These are phyloP conservation scores for Junonia oenone DNA, from an alignment of 2,888 invertebrate genomes.

Conservation along the genomic window DNA sequence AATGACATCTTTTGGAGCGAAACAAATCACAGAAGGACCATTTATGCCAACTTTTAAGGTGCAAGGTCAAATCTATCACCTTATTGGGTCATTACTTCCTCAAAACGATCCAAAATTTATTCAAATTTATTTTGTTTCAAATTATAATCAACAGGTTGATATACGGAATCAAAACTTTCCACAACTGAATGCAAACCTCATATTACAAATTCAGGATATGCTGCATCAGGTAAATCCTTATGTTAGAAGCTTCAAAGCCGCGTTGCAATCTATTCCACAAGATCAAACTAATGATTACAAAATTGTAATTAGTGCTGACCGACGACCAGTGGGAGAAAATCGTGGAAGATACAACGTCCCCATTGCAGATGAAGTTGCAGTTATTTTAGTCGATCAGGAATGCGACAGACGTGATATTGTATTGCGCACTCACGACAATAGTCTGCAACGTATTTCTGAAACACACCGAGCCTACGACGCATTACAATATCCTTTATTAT, in stretches of 20 bases:
- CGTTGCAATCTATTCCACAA: conserved; percentile 22
- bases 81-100: conserved; percentile 27
- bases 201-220: conserved; percentile 30
- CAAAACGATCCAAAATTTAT: conserved; percentile 27
- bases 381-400: conserved; percentile 25
- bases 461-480: conserved; percentile 30
- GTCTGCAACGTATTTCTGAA: conserved; percentile 24
- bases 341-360: conserved; percentile 30
- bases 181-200: conserved; percentile 25
- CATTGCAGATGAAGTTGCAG: conserved; percentile 28
- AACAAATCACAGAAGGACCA: conserved; percentile 26
- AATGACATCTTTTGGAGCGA: conserved; percentile 33
- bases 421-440: conserved; percentile 14
- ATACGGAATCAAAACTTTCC: conserved; percentile 19
- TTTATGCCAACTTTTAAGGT: conserved; percentile 37
- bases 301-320: conserved; percentile 26
- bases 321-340: conserved; percentile 19
- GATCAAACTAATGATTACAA: conserved; percentile 9
- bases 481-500: conserved; percentile 32
- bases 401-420: conserved; percentile 28
- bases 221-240: conserved; percentile 27
- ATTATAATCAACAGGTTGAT: conserved; percentile 27
- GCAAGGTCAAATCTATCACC: conserved; percentile 28
- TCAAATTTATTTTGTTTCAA: conserved; percentile 34
- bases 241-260: conserved; percentile 25